Evolutionary conservation across 2,797 vertebrate genomes (phyloP).

Genomic region (Microctenopoma steveboyesi): DNA sequence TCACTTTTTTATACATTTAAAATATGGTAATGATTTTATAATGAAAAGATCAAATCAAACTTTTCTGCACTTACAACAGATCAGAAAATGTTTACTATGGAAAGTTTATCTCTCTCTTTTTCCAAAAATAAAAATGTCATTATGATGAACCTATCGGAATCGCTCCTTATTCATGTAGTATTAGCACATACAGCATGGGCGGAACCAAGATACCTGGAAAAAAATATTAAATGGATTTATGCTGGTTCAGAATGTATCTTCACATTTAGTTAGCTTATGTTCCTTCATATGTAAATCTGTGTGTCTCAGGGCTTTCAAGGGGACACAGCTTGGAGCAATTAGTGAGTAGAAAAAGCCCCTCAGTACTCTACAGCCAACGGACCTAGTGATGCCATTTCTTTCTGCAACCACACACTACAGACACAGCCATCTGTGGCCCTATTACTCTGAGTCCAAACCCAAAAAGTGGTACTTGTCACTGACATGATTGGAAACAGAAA

Average conservation of each 20-base stretch:
- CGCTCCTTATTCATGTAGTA: conserved; percentile 26
- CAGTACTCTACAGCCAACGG: conserved; percentile 64
- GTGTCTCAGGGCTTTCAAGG: conserved; percentile 64
- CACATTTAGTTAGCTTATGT: conserved; percentile 18
- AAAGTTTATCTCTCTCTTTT: conserved; percentile 83
- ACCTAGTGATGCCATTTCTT: conserved; percentile 76
- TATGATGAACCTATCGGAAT: conserved; percentile 60
- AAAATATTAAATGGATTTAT: conserved; percentile 11
- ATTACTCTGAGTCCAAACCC: conserved; percentile 67
- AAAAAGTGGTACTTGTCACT: conserved; percentile 63
- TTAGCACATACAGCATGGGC: background rate
- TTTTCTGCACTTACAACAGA: conserved; percentile 83
- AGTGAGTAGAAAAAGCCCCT: conserved; percentile 76
- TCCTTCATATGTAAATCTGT: conserved; percentile 49
- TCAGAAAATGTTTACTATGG: conserved; percentile 82
- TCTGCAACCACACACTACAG: conserved; percentile 68
- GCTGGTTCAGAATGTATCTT: conserved; percentile 28
- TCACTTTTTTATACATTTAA: conserved; percentile 86
- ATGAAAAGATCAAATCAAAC: conserved; percentile 71
- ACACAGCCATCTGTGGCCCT: conserved; percentile 76
- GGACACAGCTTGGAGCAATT: conserved; percentile 84
- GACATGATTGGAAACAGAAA: conserved; percentile 52
- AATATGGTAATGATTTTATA: conserved; percentile 83
- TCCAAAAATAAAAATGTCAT: conserved; percentile 84
- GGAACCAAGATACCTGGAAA: background rate